phyloP scores from a whole-genome alignment of 2,888 invertebrate species.

The Eugnorisma glareosa region DNA sequence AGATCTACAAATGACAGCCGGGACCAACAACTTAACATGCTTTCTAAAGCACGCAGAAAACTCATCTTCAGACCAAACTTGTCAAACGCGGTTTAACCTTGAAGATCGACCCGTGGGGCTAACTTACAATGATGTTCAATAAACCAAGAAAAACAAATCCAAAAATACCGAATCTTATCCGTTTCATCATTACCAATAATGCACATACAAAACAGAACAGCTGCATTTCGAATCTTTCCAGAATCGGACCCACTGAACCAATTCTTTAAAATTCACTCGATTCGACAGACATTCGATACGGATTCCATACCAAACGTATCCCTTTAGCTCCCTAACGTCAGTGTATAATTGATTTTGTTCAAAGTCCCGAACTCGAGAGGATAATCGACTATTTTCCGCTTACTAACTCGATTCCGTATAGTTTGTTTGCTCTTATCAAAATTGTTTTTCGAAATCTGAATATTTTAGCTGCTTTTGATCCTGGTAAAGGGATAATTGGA shows the following conservation, averaged over 20 bases:
- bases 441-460: conserved; percentile 59
- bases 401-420: conserved; percentile 63
- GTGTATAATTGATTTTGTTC: conserved; percentile 74
- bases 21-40: not conserved
- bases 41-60: not conserved
- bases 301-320: conserved; percentile 56
- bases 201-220: conserved; percentile 3
- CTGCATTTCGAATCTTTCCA: not conserved
- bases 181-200: not conserved
- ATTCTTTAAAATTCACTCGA: conserved; percentile 47
- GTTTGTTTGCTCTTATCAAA: conserved; percentile 63
- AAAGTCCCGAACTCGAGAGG: conserved; percentile 63
- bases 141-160: not conserved
- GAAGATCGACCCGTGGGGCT: not conserved
- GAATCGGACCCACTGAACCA: conserved; percentile 32
- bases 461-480: conserved; percentile 50
- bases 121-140: not conserved
- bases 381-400: conserved; percentile 74
- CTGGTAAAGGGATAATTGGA: conserved; percentile 40
- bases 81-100: not conserved
- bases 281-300: conserved; percentile 60
- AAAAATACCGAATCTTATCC: not conserved
- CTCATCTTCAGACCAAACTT: not conserved
- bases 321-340: conserved; percentile 57
- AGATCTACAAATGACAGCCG: not conserved